Base-by-base conservation (phyloP, 2,888 invertebrate genomes). In the Desoria tigrina region DNA sequence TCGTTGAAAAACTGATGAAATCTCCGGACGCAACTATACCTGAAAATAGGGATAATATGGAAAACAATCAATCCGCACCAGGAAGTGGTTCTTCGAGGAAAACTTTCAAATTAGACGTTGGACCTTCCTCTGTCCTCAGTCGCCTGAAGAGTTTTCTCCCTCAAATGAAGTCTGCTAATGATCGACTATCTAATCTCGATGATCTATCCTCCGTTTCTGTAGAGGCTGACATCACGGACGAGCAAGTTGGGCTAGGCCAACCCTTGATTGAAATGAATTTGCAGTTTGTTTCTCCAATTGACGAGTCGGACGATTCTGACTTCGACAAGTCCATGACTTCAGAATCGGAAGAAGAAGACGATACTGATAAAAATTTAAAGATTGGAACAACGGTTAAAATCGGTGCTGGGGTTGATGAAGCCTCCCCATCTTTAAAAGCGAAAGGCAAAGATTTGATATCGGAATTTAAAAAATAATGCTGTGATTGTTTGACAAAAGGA, bases 1-100 rank as follows among this genome's bases (percentile, higher is more conserved):
- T 57, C 6, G 42, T 57, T 3, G 56, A 57, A n/a, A 37, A 57
- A 57, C 37, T 57, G 9, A 39, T 57, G 56, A 55, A 55, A 16
- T 39, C 39, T 39, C 39, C 39, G 9, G 16, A 39, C 9, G 16
- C 9, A 11, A 45, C n/a, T 16, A 45, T 11, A 45, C 6, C 6
- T 6, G 6, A n/a, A 9, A 45, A 16, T 3, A 45, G 4, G 4
- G 45, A 21, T 6, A 21, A 21, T 11, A 16, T 11, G n/a, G 6
- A 6, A 6, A 18, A 16, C 4, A 16, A 45, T 6, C 4, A 18
- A 9, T 21, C 45, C 6, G 4, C 4, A 6, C 4, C 4, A 16
- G 23, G 6, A 27, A 16, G 26, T 4, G 51, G 6, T 6, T 4
- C 51, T 21, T 27, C n/a, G 6, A 27, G 32, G n/a, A 55, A 55